Evolutionary conservation across 1,140 invertebrate genomes (phyloP).

Genomic region (Pseudomyrmex flavicornis): DNA sequence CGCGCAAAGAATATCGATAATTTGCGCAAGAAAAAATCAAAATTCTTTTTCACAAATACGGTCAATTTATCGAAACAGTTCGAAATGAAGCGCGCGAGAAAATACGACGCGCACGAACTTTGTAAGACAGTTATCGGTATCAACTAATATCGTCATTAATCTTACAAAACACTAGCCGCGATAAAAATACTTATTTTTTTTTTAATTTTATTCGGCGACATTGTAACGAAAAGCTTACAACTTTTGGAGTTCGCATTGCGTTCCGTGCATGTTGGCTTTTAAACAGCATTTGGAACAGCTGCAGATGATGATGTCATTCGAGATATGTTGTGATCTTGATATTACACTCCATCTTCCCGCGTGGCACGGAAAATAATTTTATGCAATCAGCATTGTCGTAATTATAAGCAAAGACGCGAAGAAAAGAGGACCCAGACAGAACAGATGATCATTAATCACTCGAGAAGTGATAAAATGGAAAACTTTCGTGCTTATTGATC

Average conservation of each 20-base stretch:
- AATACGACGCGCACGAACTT: background rate
- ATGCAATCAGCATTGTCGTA: background rate
- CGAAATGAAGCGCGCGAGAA: no score
- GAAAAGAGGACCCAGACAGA: no score
- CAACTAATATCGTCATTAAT: background rate
- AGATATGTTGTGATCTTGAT: background rate
- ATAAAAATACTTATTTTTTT: no score
- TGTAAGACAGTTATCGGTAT: background rate
- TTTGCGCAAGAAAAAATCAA: no score
- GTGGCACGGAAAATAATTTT: constrained; percentile 1
- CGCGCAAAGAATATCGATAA: background rate
- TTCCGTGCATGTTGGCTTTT: background rate
- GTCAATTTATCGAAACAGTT: no score
- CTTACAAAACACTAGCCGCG: background rate
- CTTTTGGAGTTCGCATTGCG: background rate
- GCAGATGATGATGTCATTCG: background rate
- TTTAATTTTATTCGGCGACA: no score
- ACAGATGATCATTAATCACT: no score
- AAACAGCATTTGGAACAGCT: background rate
- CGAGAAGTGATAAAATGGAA: no score
- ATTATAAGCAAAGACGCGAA: no score
- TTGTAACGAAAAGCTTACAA: background rate
- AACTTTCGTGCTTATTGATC: no score
- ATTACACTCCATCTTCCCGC: no score
- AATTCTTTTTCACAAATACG: no score